Percentiles rank a stretch among this genome's conserved stretches.
These are phyloP conservation scores for Ceyx margarethae DNA, from an alignment of 2,113 vertebrate species.

Conservation along the genomic window DNA sequence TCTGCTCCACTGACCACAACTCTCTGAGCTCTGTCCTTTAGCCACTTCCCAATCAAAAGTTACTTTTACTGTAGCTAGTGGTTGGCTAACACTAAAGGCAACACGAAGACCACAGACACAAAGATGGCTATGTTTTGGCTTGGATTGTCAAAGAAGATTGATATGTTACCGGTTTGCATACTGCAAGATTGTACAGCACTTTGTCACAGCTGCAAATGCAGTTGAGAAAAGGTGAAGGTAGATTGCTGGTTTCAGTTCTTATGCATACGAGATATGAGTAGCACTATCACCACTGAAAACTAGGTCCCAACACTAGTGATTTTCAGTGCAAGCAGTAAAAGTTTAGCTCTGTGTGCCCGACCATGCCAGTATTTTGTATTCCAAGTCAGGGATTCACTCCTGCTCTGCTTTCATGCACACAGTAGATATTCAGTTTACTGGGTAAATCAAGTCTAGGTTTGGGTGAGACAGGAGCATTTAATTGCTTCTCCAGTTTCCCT, in stretches of 20 bases:
- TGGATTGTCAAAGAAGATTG: neutral
- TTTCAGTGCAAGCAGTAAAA: neutral
- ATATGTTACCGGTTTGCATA: neutral
- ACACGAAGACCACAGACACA: neutral
- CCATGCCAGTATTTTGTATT: neutral
- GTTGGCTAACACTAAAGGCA: neutral
- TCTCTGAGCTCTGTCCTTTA: no score
- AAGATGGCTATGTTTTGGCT: neutral
- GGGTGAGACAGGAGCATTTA: slow-evolving; percentile 23
- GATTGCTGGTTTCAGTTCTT: neutral
- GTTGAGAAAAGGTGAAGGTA: neutral
- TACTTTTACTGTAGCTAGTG: neutral
- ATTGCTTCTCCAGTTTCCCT: neutral
- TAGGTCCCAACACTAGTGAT: neutral
- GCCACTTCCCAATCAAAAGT: no score
- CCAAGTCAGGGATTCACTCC: neutral
- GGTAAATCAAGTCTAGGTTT: slow-evolving; percentile 6
- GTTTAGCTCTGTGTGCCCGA: neutral
- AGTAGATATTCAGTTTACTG: neutral
- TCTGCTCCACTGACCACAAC: no score
- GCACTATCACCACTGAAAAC: neutral
- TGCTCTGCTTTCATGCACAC: neutral
- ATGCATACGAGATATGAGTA: rapidly evolving
- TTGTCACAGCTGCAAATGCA: neutral
- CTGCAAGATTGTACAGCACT: neutral